Evolutionary conservation across 2,797 vertebrate species (phyloP).

Genomic region (Pseudochaenichthys georgianus): DNA sequence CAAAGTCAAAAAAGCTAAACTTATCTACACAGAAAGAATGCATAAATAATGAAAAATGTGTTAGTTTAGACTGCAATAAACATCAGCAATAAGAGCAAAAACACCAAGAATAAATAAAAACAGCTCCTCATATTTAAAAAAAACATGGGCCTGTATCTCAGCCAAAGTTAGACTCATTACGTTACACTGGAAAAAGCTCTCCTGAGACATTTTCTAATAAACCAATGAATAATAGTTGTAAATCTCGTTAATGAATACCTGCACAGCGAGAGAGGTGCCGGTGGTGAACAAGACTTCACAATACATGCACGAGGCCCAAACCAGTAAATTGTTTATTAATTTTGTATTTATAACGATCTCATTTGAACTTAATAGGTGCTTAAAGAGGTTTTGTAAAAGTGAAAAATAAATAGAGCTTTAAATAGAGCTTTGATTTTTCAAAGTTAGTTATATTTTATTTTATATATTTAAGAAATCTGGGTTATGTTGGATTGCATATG

Average conservation of each 20-base stretch:
- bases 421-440: conserved; percentile 9
- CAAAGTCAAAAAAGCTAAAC: background rate
- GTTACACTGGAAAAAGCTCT: conserved; percentile 24
- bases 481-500: conserved; percentile 23
- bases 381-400: conserved; percentile 9
- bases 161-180: conserved; percentile 35
- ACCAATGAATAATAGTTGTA: conserved; percentile 45
- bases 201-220: conserved; percentile 48
- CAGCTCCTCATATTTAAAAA: conserved; percentile 21
- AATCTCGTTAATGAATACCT: conserved; percentile 72
- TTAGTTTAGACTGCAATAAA: conserved; percentile 16
- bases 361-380: background rate
- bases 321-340: background rate
- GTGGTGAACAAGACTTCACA: conserved; percentile 8
- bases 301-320: conserved; percentile 17
- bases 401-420: too few species aligned
- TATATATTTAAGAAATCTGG: conserved; percentile 17
- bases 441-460: background rate
- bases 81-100: conserved; percentile 12
- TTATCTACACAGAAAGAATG: too few species aligned
- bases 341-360: background rate
- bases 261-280: conserved; percentile 58
- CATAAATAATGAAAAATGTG: too few species aligned
- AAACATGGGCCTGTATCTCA: conserved; percentile 26
- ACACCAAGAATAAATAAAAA: conserved; percentile 2